These are phyloP conservation scores for Tapirus indicus DNA, from an alignment of 2,797 vertebrate genomes.

Conservation along the genomic window DNA sequence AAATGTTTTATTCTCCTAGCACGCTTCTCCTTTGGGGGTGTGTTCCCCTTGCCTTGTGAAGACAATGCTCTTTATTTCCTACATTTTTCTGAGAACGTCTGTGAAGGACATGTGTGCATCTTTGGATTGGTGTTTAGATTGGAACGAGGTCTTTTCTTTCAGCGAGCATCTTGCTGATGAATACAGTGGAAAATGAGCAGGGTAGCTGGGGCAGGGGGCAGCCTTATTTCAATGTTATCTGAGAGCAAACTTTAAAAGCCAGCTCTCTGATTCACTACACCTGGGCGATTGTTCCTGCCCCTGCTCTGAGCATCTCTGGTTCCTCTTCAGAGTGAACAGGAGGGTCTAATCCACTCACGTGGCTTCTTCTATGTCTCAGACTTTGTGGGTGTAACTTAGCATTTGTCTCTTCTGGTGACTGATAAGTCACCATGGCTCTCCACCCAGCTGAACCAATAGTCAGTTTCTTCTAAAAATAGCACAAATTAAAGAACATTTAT, in stretches of 20 bases:
- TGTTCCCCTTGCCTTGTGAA: too few relatives aligned
- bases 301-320: neutral
- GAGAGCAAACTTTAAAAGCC: neutral
- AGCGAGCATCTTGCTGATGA: neutral
- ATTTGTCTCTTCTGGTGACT: neutral
- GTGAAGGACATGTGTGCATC: neutral
- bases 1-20: neutral
- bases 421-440: neutral
- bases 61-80: neutral
- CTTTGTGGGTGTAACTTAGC: neutral
- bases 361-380: neutral
- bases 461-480: neutral
- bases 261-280: neutral
- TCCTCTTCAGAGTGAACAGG: too few relatives aligned
- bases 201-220: neutral
- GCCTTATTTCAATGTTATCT: neutral
- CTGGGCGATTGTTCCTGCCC: neutral
- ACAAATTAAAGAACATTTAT: neutral
- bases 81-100: neutral
- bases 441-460: neutral
- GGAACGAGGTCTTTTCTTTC: neutral
- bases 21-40: neutral
- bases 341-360: neutral
- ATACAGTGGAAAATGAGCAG: neutral
- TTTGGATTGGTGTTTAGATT: neutral